Evolutionary conservation across 2,113 vertebrate species (phyloP), one percentile per base, ranked within the genome.

Genomic region (Carassius auratus): DNA sequence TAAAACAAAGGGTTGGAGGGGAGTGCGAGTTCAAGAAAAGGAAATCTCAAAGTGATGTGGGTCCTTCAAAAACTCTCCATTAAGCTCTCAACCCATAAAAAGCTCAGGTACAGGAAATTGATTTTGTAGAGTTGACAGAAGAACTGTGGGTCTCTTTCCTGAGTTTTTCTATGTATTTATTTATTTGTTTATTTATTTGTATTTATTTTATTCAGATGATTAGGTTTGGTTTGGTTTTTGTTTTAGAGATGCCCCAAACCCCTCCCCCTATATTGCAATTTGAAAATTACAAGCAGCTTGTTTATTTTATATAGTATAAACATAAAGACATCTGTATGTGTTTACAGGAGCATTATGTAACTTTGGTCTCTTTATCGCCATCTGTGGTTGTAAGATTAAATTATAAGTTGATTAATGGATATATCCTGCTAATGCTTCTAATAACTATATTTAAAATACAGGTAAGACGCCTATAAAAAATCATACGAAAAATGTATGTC

Each of bases 11-110:
- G 77, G 26, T 57, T 36, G 36, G 14, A 45, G 77, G 57, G 19
- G n/a, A 78, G 62, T 71, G 86, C 0, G 13, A 19, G 42, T 8
- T 77, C 8, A 62, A 23, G 45, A 80, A 62, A 84, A 52, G 36
- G 10, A 57, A 71, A 61, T 45, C 0, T 4, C 9, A 45, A 30
- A 81, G 36, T n/a, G 5, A 61, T 80, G 33, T 62, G 21, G 23
- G 57, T 6, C 8, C 36, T 62, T 5, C 33, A 45, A 45, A 80
- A 14, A 23, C 78, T 64, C n/a, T 30, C 59, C 26, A 33, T 81
- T 81, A 68, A 50, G 23, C 42, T 48, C 17, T 26, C 17, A 42
- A 19, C 50, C 17, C 26, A 0, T 8, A 66, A 61, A 33, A 14
- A 33, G 17, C 64, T 1, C 15, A 68, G 33, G 10, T 2, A 55